phyloP scores from a whole-genome alignment of 2,888 invertebrate genomes.

The Thymelicus acteon region DNA sequence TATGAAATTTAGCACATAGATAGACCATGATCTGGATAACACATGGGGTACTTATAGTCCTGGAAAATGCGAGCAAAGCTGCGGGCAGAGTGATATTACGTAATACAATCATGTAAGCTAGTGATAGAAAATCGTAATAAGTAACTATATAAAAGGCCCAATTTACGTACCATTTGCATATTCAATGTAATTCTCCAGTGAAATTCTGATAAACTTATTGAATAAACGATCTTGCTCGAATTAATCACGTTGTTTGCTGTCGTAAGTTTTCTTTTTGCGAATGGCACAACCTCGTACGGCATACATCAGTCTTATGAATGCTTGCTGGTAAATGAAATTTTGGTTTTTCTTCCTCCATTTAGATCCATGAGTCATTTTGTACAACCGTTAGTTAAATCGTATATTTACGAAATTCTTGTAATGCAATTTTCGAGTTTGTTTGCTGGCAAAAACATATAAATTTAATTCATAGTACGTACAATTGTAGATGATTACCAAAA shows the following conservation, averaged over 20 bases:
- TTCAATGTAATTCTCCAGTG: neutral
- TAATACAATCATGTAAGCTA: neutral
- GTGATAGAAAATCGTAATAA: neutral
- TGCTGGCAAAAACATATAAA: too few relatives aligned
- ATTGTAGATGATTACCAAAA: too few relatives aligned
- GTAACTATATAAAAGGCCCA: neutral
- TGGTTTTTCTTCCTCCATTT: slow-evolving; percentile 44
- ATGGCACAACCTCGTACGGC: slow-evolving; percentile 46
- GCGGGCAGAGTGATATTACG: too few relatives aligned
- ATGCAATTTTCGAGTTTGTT: neutral
- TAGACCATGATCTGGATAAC: too few relatives aligned
- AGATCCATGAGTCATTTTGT: slow-evolving; percentile 15
- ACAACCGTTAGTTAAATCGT: neutral
- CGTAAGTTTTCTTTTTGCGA: slow-evolving; percentile 39
- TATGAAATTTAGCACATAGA: too few relatives aligned
- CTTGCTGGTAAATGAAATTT: slow-evolving; percentile 45
- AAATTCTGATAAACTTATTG: slow-evolving; percentile 25
- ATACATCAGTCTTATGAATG: slow-evolving; percentile 45
- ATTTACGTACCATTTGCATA: neutral
- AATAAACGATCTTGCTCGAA: slow-evolving; percentile 17
- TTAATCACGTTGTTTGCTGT: slow-evolving; percentile 28
- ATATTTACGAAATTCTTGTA: neutral
- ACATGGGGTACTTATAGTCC: too few relatives aligned
- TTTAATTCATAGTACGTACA: too few relatives aligned
- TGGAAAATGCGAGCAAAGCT: too few relatives aligned